phyloP scores from a whole-genome alignment of 2,888 invertebrate species.

The Habroteleia sp. region DNA sequence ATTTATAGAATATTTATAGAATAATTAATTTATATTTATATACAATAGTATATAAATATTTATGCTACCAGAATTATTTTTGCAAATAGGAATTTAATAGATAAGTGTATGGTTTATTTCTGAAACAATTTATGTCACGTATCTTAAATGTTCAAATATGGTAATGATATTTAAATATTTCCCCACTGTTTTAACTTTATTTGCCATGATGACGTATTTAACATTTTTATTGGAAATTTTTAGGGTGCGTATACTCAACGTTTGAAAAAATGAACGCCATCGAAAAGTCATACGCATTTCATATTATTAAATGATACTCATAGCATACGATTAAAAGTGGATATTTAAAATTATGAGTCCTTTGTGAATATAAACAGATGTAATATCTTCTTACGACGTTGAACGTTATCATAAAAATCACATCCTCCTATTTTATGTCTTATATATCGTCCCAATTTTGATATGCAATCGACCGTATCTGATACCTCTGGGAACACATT shows the following conservation, averaged over 20 bases:
- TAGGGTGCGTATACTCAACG: background rate
- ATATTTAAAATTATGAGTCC: constrained; percentile 26
- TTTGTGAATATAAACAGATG: constrained; percentile 41
- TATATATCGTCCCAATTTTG: constrained; percentile 28
- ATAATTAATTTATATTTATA: no score
- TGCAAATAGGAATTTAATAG: no score
- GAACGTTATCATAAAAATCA: constrained; percentile 32
- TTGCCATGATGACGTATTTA: constrained; percentile 1
- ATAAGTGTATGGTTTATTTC: no score
- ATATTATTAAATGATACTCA: constrained; percentile 20
- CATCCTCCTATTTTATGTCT: constrained; percentile 4
- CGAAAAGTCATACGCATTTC: constrained; percentile 13
- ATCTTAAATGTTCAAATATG: constrained; percentile 11
- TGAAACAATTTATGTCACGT: constrained; percentile 2
- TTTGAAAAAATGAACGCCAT: constrained; percentile 6
- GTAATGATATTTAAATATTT: constrained; percentile 17
- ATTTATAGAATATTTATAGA: no score
- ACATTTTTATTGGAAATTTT: constrained; percentile 31
- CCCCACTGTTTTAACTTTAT: background rate
- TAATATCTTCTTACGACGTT: constrained; percentile 22
- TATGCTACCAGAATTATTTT: no score
- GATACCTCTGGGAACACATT: background rate
- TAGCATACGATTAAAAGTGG: constrained; percentile 8
- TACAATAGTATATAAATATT: no score
- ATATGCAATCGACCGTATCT: constrained; percentile 31